Conservation (phyloP, 2,888 invertebrate genomes). For the Leucophenga montana region DNA sequence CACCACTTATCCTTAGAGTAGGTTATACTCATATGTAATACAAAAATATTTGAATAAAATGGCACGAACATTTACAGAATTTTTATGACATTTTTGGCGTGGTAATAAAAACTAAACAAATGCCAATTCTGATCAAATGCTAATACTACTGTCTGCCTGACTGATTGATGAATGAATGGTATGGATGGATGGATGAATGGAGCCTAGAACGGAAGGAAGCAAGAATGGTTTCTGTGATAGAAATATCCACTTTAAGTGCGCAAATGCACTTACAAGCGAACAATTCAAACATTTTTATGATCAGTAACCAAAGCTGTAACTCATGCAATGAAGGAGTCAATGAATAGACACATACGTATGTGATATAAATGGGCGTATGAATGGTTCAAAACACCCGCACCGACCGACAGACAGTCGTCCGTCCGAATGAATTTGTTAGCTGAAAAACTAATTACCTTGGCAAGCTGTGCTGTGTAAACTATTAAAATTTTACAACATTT, state of each 20-base stretch:
- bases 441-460: conserved; percentile 24
- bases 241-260: conserved; percentile 5
- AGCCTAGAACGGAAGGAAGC: neutral
- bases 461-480: conserved; percentile 34
- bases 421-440: conserved; percentile 9
- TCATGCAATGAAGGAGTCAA: neutral
- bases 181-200: neutral
- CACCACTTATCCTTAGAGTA: no score
- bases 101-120: conserved; percentile 59
- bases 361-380: neutral
- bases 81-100: conserved; percentile 59
- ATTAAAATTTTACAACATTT: conserved; percentile 36
- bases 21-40: conserved; percentile 12
- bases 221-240: no score
- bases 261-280: no score
- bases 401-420: neutral
- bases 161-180: conserved; percentile 20
- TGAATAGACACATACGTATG: no score
- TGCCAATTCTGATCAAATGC: conserved; percentile 52
- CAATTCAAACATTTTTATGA: conserved; percentile 11
- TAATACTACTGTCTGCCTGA: conserved; percentile 37
- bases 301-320: neutral
- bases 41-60: conserved; percentile 24
- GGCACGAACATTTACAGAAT: conserved; percentile 45
- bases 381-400: neutral